phyloP scores from a whole-genome alignment of 2,797 vertebrate species.

The Sebastes diaconus region DNA sequence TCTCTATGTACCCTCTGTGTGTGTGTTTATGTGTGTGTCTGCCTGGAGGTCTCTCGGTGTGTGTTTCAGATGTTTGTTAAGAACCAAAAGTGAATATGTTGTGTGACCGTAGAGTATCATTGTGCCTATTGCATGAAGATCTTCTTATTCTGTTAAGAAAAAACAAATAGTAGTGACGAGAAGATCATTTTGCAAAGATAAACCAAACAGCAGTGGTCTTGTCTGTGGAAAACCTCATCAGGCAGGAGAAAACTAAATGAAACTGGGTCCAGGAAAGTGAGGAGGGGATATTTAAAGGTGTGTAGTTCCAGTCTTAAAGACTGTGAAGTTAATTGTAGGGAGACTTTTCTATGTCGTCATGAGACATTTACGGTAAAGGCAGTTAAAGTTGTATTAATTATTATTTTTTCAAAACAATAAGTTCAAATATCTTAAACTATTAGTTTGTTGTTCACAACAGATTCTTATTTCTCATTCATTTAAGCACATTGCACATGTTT shows the following conservation, averaged over 20 bases:
- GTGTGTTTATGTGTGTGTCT: conserved; percentile 1
- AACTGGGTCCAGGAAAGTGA: not conserved
- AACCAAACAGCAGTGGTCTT: not conserved
- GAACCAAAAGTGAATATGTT: not conserved
- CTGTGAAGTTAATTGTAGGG: conserved; percentile 3
- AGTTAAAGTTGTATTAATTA: not conserved
- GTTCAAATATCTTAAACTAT: too few species aligned
- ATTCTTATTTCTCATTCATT: too few species aligned
- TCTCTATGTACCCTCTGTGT: not conserved
- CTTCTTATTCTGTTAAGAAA: not conserved
- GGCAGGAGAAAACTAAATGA: not conserved
- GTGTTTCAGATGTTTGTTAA: not conserved
- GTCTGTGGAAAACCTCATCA: not conserved
- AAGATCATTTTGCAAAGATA: not conserved
- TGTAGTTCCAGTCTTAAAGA: not conserved
- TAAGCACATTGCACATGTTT: too few species aligned
- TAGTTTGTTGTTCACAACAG: too few species aligned
- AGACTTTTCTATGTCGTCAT: not conserved
- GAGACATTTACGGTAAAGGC: not conserved
- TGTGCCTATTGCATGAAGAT: not conserved
- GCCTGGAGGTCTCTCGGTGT: not conserved
- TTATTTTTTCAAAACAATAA: too few species aligned
- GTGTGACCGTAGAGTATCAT: not conserved
- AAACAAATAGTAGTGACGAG: not conserved
- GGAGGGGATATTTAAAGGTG: not conserved